Evolutionary conservation across 1,140 invertebrate genomes (phyloP).

Genomic region (Babylonia areolata): DNA sequence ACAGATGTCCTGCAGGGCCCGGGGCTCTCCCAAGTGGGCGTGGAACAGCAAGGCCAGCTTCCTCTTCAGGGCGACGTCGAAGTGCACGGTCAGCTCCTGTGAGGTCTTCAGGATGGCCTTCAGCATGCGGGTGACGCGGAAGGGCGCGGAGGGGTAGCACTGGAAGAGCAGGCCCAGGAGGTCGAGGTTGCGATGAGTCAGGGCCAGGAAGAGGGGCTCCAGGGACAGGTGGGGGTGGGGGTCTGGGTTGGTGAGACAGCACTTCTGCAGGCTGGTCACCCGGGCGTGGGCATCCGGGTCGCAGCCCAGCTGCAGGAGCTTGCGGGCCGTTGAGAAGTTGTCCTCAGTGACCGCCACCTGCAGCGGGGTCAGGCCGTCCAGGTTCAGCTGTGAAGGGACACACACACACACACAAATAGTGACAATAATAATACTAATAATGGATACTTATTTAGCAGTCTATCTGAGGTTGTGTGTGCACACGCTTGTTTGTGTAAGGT

Average conservation of each 20-base stretch:
- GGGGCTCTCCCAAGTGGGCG: conserved; percentile 51
- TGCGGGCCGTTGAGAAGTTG: conserved; percentile 57
- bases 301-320: conserved; percentile 67
- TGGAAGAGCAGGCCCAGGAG: conserved; percentile 65
- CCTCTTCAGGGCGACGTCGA: conserved; percentile 51
- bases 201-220: conserved; percentile 70
- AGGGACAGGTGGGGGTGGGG: conserved; percentile 71
- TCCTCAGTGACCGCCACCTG: conserved; percentile 65
- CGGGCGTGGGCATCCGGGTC: conserved; percentile 64
- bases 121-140: conserved; percentile 54
- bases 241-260: conserved; percentile 68
- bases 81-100: conserved; percentile 55
- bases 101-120: conserved; percentile 57
- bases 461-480: too few relatives aligned
- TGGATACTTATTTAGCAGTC: too few relatives aligned
- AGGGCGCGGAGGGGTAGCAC: conserved; percentile 60
- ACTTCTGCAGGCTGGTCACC: conserved; percentile 57
- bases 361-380: conserved; percentile 67
- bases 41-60: conserved; percentile 62
- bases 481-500: too few relatives aligned
- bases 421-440: background rate
- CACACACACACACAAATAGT: background rate
- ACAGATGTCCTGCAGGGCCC: conserved; percentile 59
- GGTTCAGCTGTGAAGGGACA: conserved; percentile 64
- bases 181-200: conserved; percentile 68